A percentile compares a stretch with the other conserved stretches of the same genome.
Conservation (phyloP, 2,888 invertebrate genomes). For the Melieria omissa region DNA sequence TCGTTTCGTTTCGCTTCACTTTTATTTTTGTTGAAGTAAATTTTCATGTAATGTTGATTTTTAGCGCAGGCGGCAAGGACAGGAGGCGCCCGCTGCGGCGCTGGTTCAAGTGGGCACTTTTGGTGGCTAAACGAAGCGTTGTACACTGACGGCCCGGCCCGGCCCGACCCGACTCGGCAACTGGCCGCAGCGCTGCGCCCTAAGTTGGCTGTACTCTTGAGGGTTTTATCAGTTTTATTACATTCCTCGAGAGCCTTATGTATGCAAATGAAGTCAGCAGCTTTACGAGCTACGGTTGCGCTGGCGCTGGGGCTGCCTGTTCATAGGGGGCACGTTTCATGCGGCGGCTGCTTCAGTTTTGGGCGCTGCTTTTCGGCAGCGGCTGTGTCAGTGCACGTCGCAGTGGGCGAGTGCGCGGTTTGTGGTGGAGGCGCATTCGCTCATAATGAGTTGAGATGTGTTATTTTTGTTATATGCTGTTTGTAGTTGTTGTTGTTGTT, state of each 20-base stretch:
- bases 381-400: no score
- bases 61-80: constrained; percentile 25
- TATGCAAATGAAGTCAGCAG: constrained; percentile 63
- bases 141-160: neutral
- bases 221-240: constrained; percentile 63
- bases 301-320: no score
- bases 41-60: constrained; percentile 24
- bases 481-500: no score
- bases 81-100: neutral
- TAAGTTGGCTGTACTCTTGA: constrained; percentile 42
- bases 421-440: no score
- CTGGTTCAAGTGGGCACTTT: constrained; percentile 10
- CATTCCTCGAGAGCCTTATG: constrained; percentile 61
- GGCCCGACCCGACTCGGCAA: constrained; percentile 23
- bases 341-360: no score
- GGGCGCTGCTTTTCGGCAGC: no score
- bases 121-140: constrained; percentile 1
- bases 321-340: no score
- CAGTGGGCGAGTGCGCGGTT: no score
- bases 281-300: constrained; percentile 36
- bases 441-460: no score
- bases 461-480: no score
- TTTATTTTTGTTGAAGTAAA: constrained; percentile 20
- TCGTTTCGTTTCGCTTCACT: constrained; percentile 16
- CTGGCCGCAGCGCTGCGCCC: neutral